Base-by-base conservation (phyloP, 2,888 invertebrate genomes). In the Ornithoptera priamus region DNA sequence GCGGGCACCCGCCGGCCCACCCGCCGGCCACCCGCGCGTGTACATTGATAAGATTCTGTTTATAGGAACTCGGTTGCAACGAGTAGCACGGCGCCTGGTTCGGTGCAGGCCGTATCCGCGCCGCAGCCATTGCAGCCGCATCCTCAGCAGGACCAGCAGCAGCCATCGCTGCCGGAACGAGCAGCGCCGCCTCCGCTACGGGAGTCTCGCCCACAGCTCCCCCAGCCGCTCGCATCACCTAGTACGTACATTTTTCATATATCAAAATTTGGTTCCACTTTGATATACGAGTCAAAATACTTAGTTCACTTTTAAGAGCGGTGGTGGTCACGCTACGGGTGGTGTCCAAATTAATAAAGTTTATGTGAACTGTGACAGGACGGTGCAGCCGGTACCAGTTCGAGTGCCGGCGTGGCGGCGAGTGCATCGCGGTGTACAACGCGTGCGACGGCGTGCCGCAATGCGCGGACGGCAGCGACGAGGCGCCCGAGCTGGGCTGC, bases 351-450 rank as follows among this genome's bases (percentile, higher is more conserved):
- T 30, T 30, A 30, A 30, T 30, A 30, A 30, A 30, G 30, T 30
- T 30, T 4, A 30, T 4, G 5, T 30, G 30, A 30, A 30, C 30
- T 3, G 30, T 10, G n/a, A n/a, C 50, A 71, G 86, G 93, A 65
- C 93, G 91, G 72, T 98, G 98, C 90, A 96, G 96, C 77, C 94
- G 96, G 72, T 97, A 96, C 89, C 97, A 98, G 89, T 98, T 98
- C 87, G 95, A 96, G 85, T 98, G 98, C 82, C 95, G 96, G 75
- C 94, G 94, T 72, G 96, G 96, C 60, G 96, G 96, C 62, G 98
- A 98, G 87, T 99, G 98, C 85, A 97, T 99, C 79, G 98, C 98
- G 8, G 94, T 98, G 78, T 99, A 99, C 90, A 98, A 99, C 88
- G 97, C 97, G 12, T 99, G 98, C 82, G 97, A 98, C 87, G 98